Percentiles rank a stretch among this genome's conserved stretches.
phyloP scores from a whole-genome alignment of 2,888 invertebrate genomes.

The Epinotia demarniana region DNA sequence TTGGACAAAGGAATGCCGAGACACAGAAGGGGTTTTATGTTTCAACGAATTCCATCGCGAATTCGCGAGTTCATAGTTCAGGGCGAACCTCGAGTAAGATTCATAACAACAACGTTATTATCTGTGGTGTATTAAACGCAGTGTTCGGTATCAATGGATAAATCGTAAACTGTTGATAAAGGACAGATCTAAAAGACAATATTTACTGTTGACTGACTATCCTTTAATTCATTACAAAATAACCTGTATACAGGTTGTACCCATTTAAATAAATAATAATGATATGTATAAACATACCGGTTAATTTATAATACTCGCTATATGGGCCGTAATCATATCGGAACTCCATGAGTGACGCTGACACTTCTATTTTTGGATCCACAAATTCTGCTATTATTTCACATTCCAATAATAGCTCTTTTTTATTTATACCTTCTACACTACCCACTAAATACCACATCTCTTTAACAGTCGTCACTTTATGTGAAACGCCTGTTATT shows the following conservation, averaged over 20 bases:
- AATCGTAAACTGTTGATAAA: no score
- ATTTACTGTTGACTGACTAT: no score
- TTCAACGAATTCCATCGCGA: no score
- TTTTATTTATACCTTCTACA: conserved; percentile 81
- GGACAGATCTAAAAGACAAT: no score
- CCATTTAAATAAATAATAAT: background rate
- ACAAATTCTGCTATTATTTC: conserved; percentile 83
- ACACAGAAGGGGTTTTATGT: no score
- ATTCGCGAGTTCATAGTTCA: no score
- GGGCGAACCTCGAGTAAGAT: no score
- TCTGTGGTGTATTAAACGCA: no score
- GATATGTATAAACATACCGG: conserved; percentile 61
- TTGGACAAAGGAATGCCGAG: no score
- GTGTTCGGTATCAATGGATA: no score
- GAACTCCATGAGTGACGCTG: conserved; percentile 77
- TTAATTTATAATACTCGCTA: conserved; percentile 74
- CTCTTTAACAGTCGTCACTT: conserved; percentile 77
- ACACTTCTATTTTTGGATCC: conserved; percentile 83
- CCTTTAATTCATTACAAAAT: no score
- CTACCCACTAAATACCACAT: conserved; percentile 85
- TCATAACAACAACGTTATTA: no score
- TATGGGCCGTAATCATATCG: conserved; percentile 78
- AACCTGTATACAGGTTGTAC: background rate
- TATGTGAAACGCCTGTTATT: conserved; percentile 70
- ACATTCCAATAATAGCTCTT: conserved; percentile 80